These are phyloP conservation scores for Nephrotoma appendiculata DNA, from an alignment of 2,888 invertebrate genomes.

Conservation along the genomic window DNA sequence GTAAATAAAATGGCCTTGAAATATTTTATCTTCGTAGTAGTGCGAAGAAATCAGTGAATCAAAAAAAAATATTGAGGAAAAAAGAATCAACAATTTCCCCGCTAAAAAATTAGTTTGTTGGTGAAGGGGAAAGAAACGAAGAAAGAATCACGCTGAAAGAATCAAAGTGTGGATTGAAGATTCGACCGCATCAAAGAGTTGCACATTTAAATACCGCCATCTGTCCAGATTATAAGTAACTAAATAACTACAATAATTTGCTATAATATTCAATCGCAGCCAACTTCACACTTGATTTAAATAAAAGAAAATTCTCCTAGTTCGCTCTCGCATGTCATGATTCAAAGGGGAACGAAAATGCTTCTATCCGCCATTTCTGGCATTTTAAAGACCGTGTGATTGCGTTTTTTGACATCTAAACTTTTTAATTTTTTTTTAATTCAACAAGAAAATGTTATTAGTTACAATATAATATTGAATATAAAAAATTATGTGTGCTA, in stretches of 20 bases:
- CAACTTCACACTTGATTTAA: neutral
- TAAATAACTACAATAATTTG: neutral
- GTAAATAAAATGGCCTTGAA: too few species aligned
- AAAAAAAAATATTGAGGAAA: too few species aligned
- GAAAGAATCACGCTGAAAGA: too few species aligned
- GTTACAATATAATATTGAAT: neutral
- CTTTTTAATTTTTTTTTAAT: neutral
- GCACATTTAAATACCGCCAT: neutral
- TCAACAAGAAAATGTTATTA: neutral
- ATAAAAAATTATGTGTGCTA: neutral
- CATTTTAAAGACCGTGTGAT: conserved; percentile 13
- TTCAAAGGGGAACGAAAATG: conserved; percentile 1
- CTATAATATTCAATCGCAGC: neutral
- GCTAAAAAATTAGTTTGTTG: too few species aligned
- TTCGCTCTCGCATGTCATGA: conserved; percentile 1
- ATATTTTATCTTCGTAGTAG: too few species aligned
- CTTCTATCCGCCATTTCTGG: conserved; percentile 14
- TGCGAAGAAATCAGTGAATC: too few species aligned
- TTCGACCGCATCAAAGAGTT: neutral
- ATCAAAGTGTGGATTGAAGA: too few species aligned
- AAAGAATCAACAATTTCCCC: too few species aligned
- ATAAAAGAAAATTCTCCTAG: neutral
- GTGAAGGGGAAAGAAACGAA: too few species aligned
- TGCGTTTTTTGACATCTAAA: conserved; percentile 11
- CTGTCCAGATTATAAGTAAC: neutral